Evolutionary conservation across 1,140 invertebrate genomes (phyloP), one percentile per base, ranked within the genome.

Genomic region (Procambarus virginalis): DNA sequence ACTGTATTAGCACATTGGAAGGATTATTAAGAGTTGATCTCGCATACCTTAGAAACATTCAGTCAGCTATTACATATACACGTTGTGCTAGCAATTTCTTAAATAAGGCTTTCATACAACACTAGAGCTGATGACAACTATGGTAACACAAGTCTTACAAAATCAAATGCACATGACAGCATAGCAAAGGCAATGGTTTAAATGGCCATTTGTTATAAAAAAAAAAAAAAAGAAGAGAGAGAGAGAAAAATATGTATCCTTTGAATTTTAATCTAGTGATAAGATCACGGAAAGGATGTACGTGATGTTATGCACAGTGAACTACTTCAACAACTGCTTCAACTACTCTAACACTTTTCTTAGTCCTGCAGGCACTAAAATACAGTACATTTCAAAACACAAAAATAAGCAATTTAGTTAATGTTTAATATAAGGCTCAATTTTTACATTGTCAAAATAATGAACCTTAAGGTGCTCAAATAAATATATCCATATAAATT

Each of bases 81-180:
- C 14, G 20, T 22, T 79, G 22, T 79, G n/a, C 77, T 79, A 51
- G 77, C 77, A 79, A n/a, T 10, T 49, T 79, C 14, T 79, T 51
- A 51, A 48, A 80, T 80, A 80, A 55, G 49, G 49, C 78, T 80
- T 80, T 80, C 55, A 55, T 34, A 49, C 20, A 55, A 17, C 58
- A 55, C 55, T 80, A 55, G 20, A 80, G n/a, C 49, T n/a, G 22
- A 58, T 17, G 78, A 58, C 49, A 79, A n/a, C 22, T 79, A 79
- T 79, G 45, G 45, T n/a, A 79, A 79, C 22, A 79, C 20, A 68
- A 55, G 20, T 68, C 64, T 68, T 68, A 5, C 14, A 68, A 68
- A 68, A 68, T 17, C 14, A 68, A 68, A 34, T 34, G 34, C 34
- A 34, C 34, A 34, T 34, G 34, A 34, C 34, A 34, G 34, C 34